phyloP scores from a whole-genome alignment of 2,797 vertebrate species.

The Betta splendens region DNA sequence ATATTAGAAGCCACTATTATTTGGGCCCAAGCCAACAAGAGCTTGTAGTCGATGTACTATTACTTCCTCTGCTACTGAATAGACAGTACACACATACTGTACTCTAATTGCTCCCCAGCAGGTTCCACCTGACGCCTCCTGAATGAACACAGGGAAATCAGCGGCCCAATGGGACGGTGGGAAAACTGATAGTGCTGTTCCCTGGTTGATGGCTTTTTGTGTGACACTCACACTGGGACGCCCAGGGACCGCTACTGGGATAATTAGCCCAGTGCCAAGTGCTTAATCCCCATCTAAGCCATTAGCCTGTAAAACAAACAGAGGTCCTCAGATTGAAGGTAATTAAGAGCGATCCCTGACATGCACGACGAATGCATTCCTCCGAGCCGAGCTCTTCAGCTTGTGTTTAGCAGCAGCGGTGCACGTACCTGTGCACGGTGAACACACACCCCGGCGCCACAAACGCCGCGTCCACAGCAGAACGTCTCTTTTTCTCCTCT shows the following conservation, averaged over 20 bases:
- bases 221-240: conserved; percentile 34
- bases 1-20: no score
- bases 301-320: conserved; percentile 68
- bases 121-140: background rate
- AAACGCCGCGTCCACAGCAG: background rate
- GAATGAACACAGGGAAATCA: background rate
- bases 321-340: conserved; percentile 58
- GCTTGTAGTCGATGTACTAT: no score
- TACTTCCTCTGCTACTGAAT: background rate
- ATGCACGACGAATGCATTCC: conserved; percentile 48
- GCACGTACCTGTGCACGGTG: background rate
- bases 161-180: background rate
- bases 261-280: conserved; percentile 67
- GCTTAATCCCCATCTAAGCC: conserved; percentile 69
- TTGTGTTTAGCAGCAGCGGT: conserved; percentile 5
- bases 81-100: conserved; percentile 5
- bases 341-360: conserved; percentile 73
- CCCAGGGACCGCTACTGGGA: conserved; percentile 50
- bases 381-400: conserved; percentile 30
- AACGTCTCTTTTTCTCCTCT: conserved; percentile 8
- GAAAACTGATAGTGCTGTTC: conserved; percentile 15
- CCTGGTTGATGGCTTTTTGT: conserved; percentile 43
- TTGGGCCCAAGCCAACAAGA: no score
- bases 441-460: no score
- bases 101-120: conserved; percentile 1